Evolutionary conservation across 1,140 invertebrate genomes (phyloP).

Genomic region (Aradophagus sp.): DNA sequence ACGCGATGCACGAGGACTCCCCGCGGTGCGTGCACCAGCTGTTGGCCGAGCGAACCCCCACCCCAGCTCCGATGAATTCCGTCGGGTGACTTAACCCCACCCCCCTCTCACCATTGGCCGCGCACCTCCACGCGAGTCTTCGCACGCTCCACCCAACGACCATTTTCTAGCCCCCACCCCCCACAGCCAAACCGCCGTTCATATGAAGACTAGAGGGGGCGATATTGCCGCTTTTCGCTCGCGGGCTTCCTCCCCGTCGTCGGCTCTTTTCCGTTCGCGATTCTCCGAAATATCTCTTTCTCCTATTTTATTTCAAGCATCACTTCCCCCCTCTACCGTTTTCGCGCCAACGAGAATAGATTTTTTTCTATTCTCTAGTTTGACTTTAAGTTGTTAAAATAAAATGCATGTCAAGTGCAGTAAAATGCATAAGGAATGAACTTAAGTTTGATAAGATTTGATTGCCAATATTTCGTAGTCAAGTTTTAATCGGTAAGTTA

Average conservation of each 20-base stretch:
- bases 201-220: not conserved
- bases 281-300: constrained; percentile 34
- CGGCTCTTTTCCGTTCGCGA: constrained; percentile 1
- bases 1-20: constrained; percentile 64
- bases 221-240: constrained; percentile 3
- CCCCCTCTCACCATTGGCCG: constrained; percentile 27
- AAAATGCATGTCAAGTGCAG: not conserved
- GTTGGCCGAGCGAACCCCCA: constrained; percentile 47
- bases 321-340: constrained; percentile 7
- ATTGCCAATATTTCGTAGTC: no score
- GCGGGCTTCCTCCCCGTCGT: not conserved
- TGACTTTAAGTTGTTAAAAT: constrained; percentile 26
- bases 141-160: constrained; percentile 29
- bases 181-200: not conserved
- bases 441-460: no score
- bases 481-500: no score
- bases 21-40: constrained; percentile 60
- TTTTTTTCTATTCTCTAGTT: constrained; percentile 18
- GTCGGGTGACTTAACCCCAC: constrained; percentile 3
- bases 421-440: no score
- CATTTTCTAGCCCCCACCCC: constrained; percentile 25
- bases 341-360: not conserved
- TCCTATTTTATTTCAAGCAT: constrained; percentile 36
- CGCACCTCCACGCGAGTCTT: constrained; percentile 7
- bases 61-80: constrained; percentile 3